These are phyloP conservation scores for Alviniconcha marisindica DNA, from an alignment of 1,140 invertebrate species.

Conservation along the genomic window DNA sequence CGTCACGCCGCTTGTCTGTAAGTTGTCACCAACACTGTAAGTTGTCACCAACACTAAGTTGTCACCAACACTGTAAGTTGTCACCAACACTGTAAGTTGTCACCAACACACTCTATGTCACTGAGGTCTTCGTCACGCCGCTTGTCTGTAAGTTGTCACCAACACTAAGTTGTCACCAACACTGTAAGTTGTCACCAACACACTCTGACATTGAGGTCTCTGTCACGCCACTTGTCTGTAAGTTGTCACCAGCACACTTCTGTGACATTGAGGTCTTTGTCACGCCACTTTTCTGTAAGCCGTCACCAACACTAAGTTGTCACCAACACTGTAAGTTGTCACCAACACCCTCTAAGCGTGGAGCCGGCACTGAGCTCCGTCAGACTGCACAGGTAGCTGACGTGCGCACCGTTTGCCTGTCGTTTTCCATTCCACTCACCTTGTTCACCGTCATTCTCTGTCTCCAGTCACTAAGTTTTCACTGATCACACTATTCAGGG, in stretches of 20 bases:
- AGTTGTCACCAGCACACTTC: too few species aligned
- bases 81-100: too few species aligned
- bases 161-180: slow-evolving; percentile 46
- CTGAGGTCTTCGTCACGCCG: slow-evolving; percentile 45
- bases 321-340: slow-evolving; percentile 44
- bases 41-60: slow-evolving; percentile 50
- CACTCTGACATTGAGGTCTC: slow-evolving; percentile 46
- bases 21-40: slow-evolving; percentile 37
- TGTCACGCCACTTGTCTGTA: slow-evolving; percentile 41
- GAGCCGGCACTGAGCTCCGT: too few species aligned
- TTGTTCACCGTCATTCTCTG: too few species aligned
- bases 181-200: slow-evolving; percentile 41
- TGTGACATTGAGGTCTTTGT: slow-evolving; percentile 50
- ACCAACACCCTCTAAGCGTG: too few species aligned
- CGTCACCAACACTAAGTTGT: slow-evolving; percentile 43
- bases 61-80: slow-evolving; percentile 43
- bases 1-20: slow-evolving; percentile 43
- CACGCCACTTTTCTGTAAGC: slow-evolving; percentile 44
- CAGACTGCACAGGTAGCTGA: too few species aligned
- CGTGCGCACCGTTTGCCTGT: too few species aligned
- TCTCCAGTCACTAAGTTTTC: too few species aligned
- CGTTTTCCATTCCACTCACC: too few species aligned
- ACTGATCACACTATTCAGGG: too few species aligned
- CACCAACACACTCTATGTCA: slow-evolving; percentile 42
- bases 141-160: slow-evolving; percentile 40